Conservation (phyloP, 92 coral and sea anemone genomes). For the Pocillopora meandrina region DNA sequence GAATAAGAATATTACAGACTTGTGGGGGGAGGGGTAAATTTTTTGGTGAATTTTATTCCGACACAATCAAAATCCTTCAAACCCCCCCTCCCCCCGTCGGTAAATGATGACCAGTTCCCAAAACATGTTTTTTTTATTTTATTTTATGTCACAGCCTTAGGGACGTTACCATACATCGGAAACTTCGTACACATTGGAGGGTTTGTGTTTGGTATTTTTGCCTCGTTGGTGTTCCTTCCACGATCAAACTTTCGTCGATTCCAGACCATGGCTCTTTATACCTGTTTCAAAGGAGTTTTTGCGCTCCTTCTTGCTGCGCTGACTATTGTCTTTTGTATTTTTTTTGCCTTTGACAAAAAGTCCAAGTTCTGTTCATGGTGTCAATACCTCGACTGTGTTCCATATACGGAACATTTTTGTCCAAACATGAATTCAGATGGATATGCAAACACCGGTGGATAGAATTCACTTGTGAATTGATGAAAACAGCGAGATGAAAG, state of each 20-base stretch:
- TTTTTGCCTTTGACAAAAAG: conserved; percentile 45
- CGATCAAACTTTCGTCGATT: conserved; percentile 36
- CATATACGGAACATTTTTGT: conserved; percentile 65
- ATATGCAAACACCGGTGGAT: neutral
- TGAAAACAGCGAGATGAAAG: too few species aligned
- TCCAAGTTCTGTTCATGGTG: conserved; percentile 71
- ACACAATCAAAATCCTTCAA: too few species aligned
- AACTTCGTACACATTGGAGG: conserved; percentile 92
- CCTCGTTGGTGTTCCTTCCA: conserved; percentile 58
- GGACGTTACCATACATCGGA: conserved; percentile 88
- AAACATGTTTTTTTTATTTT: neutral
- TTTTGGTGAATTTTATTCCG: too few species aligned
- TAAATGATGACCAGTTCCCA: neutral
- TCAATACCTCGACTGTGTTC: conserved; percentile 68
- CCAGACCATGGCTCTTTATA: conserved; percentile 11
- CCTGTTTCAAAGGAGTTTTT: conserved; percentile 16
- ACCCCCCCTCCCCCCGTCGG: neutral
- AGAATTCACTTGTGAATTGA: too few species aligned
- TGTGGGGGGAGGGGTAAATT: too few species aligned
- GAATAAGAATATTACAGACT: too few species aligned
- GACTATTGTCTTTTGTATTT: conserved; percentile 18
- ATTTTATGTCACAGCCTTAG: conserved; percentile 49
- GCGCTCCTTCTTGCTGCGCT: conserved; percentile 35
- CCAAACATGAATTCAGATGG: conserved; percentile 50
- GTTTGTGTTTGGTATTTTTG: conserved; percentile 72